A percentile compares a stretch with the other conserved stretches of the same genome.
These are phyloP conservation scores for Odontophorus gujanensis DNA, from an alignment of 2,113 vertebrate genomes.

Conservation along the genomic window DNA sequence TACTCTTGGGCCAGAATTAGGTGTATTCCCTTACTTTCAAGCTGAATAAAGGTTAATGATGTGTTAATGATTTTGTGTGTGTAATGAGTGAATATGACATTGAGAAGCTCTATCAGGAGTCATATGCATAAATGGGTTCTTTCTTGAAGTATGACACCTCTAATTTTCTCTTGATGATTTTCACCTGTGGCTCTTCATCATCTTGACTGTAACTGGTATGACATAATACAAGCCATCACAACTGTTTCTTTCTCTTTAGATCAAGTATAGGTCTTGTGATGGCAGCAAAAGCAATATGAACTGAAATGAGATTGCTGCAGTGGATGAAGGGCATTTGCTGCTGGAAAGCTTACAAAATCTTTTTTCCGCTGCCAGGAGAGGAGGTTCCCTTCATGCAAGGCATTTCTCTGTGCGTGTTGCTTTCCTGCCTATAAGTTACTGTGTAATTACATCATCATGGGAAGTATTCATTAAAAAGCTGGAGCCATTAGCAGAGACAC, in stretches of 20 bases:
- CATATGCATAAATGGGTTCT: neutral
- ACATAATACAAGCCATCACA: neutral
- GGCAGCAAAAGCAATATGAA: neutral
- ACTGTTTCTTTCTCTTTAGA: slow-evolving; percentile 26
- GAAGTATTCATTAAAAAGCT: slow-evolving; percentile 58
- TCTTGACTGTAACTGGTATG: neutral
- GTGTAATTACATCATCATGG: slow-evolving; percentile 30
- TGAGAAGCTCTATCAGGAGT: neutral
- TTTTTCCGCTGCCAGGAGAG: neutral
- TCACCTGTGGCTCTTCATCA: neutral
- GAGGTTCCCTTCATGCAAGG: neutral
- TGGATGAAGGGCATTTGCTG: neutral
- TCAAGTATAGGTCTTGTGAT: neutral
- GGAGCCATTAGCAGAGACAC: slow-evolving; percentile 30
- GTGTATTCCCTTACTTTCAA: neutral
- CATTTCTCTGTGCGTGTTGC: slow-evolving; percentile 2
- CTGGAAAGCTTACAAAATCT: neutral
- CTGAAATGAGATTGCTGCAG: neutral
- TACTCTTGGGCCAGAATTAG: neutral
- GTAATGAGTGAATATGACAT: neutral
- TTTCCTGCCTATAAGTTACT: slow-evolving; percentile 26
- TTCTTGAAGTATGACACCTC: slow-evolving; percentile 8
- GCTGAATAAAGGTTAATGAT: neutral
- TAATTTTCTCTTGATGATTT: slow-evolving; percentile 23
- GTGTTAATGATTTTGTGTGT: neutral